These are phyloP conservation scores for Pogonocherus hispidulus DNA, from an alignment of 2,888 invertebrate species.

Conservation along the genomic window DNA sequence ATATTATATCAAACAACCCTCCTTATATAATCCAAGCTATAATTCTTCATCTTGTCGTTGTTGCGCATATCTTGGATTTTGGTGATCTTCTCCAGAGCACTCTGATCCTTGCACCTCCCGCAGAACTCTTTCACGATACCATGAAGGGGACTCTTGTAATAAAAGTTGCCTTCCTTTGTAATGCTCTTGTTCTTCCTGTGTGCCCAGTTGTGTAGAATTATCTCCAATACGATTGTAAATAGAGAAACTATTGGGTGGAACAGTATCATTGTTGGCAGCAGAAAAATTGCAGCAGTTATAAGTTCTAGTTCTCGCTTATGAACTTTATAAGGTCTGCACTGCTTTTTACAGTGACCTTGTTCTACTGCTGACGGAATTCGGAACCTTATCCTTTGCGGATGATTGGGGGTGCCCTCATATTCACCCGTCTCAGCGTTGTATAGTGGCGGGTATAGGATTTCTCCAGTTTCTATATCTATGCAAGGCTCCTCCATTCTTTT, in stretches of 20 bases:
- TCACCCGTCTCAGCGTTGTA: slow-evolving; percentile 73
- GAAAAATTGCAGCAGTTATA: slow-evolving; percentile 67
- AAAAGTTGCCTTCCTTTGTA: slow-evolving; percentile 71
- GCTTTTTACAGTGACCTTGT: slow-evolving; percentile 23
- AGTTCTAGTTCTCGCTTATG: slow-evolving; percentile 46
- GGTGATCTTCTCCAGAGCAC: slow-evolving; percentile 74
- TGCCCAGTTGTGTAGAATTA: slow-evolving; percentile 77
- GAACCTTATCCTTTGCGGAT: slow-evolving; percentile 65
- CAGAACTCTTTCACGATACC: slow-evolving; percentile 79
- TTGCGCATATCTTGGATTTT: slow-evolving; percentile 77
- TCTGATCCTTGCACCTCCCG: slow-evolving; percentile 76
- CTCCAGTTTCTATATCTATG: slow-evolving; percentile 72
- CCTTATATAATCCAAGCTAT: slow-evolving; percentile 61
- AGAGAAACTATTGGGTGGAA: slow-evolving; percentile 72
- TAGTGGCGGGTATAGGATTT: slow-evolving; percentile 65
- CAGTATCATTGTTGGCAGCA: slow-evolving; percentile 74
- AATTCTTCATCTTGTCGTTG: slow-evolving; percentile 59
- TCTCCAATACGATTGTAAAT: slow-evolving; percentile 72
- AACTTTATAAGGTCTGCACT: slow-evolving; percentile 27
- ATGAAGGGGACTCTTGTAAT: slow-evolving; percentile 81
- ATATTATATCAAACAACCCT: slow-evolving; percentile 59
- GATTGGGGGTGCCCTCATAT: slow-evolving; percentile 51
- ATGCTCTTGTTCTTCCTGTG: slow-evolving; percentile 78
- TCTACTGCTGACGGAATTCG: slow-evolving; percentile 45
- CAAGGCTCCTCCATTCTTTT: slow-evolving; percentile 55